These are phyloP conservation scores for Tethya wilhelma DNA, from an alignment of 37 sponge, comb jelly and placozoan species.

Conservation along the genomic window DNA sequence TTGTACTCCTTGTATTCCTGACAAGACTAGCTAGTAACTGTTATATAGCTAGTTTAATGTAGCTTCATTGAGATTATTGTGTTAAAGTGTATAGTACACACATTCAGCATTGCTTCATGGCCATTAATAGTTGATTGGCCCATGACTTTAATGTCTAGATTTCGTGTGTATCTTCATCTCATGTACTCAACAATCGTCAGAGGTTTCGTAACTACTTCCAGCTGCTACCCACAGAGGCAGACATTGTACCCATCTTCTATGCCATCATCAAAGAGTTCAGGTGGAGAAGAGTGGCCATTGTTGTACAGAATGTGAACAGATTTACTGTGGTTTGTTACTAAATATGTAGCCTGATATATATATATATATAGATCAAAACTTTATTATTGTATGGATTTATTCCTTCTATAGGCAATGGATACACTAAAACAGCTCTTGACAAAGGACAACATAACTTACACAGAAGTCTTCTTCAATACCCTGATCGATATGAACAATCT, in stretches of 20 bases:
- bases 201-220: constrained; percentile 47
- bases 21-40: too few species aligned
- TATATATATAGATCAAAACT: not conserved
- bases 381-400: not conserved
- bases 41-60: not conserved
- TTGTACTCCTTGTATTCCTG: not conserved
- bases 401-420: constrained; percentile 41
- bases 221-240: constrained; percentile 38
- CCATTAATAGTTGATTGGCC: not conserved
- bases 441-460: not conserved
- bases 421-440: not conserved
- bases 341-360: not conserved
- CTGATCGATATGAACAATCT: too few species aligned
- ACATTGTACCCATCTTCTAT: constrained; percentile 10
- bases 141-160: too few species aligned
- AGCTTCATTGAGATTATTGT: not conserved
- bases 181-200: constrained; percentile 9
- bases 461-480: constrained; percentile 9
- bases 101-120: not conserved
- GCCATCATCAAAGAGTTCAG: constrained; percentile 20
- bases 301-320: constrained; percentile 59
- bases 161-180: constrained; percentile 56
- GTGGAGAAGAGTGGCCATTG: constrained; percentile 40
- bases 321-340: constrained; percentile 38
- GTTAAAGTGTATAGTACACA: too few species aligned